phyloP scores from a whole-genome alignment of 2,888 invertebrate species.

The Spilosoma lubricipeda region DNA sequence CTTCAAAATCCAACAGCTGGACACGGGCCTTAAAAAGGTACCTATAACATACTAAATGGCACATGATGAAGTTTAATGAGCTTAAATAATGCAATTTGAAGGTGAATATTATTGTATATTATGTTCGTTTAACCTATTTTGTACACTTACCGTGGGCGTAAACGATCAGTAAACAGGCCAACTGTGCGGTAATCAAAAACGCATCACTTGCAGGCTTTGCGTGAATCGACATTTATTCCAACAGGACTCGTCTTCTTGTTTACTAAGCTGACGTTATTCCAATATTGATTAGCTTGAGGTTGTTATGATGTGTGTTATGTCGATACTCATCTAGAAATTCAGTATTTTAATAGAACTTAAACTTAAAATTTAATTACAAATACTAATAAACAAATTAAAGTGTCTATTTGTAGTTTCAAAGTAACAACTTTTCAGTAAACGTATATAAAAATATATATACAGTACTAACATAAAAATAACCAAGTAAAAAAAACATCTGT shows the following conservation, averaged over 20 bases:
- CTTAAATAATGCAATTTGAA: constrained; percentile 7
- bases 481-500: too few relatives aligned
- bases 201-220: constrained; percentile 32
- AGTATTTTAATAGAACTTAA: too few relatives aligned
- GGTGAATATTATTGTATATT: not conserved
- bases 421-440: too few relatives aligned
- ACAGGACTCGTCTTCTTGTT: constrained; percentile 8
- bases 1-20: too few relatives aligned
- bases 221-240: constrained; percentile 21
- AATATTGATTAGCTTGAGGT: not conserved
- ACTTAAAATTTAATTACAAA: too few relatives aligned
- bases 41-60: not conserved
- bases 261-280: not conserved
- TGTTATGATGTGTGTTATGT: not conserved
- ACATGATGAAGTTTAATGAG: not conserved
- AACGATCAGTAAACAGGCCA: constrained; percentile 40
- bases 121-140: constrained; percentile 9
- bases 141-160: not conserved
- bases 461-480: too few relatives aligned
- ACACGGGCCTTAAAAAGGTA: too few relatives aligned
- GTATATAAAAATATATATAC: too few relatives aligned
- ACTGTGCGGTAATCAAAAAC: constrained; percentile 34
- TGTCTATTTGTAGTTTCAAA: too few relatives aligned
- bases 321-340: not conserved
- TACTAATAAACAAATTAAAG: too few relatives aligned